Conservation (phyloP, 2,797 vertebrate genomes). For the Limnodromus scolopaceus region DNA sequence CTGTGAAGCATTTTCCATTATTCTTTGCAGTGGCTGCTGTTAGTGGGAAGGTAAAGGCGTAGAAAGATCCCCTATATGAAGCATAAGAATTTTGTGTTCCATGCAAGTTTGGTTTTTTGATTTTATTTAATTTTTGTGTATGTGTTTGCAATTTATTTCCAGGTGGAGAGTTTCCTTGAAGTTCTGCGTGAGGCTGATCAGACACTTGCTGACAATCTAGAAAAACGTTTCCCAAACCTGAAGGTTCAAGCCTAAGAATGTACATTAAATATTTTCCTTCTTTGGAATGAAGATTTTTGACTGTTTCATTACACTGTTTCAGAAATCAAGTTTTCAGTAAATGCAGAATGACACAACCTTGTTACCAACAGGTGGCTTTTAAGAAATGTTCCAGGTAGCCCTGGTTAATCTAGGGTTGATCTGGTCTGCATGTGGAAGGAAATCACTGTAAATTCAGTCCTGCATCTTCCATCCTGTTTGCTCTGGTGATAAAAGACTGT, state of each 20-base stretch:
- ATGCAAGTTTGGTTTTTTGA: neutral
- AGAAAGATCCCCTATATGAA: neutral
- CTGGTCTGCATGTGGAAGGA: neutral
- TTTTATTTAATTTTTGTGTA: neutral
- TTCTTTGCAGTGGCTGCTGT: neutral
- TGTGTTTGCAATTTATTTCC: conserved; percentile 27
- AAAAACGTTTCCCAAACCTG: conserved; percentile 76
- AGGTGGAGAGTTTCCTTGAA: conserved; percentile 88
- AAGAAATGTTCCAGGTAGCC: neutral
- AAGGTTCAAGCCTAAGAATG: conserved; percentile 52
- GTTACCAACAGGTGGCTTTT: neutral
- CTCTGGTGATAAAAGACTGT: neutral
- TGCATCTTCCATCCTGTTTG: conserved; percentile 20
- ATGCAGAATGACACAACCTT: neutral
- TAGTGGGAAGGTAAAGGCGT: neutral
- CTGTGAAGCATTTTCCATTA: neutral
- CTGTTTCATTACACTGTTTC: conserved; percentile 27
- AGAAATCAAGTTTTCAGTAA: conserved; percentile 11
- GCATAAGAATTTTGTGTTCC: neutral
- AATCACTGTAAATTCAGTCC: neutral
- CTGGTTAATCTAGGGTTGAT: neutral
- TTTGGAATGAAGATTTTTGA: conserved; percentile 36
- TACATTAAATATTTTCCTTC: conserved; percentile 2
- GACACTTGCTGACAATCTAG: conserved; percentile 82
- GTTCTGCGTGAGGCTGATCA: conserved; percentile 85